These are phyloP conservation scores for Euplagia quadripunctaria DNA, from an alignment of 2,888 invertebrate genomes.

Conservation along the genomic window DNA sequence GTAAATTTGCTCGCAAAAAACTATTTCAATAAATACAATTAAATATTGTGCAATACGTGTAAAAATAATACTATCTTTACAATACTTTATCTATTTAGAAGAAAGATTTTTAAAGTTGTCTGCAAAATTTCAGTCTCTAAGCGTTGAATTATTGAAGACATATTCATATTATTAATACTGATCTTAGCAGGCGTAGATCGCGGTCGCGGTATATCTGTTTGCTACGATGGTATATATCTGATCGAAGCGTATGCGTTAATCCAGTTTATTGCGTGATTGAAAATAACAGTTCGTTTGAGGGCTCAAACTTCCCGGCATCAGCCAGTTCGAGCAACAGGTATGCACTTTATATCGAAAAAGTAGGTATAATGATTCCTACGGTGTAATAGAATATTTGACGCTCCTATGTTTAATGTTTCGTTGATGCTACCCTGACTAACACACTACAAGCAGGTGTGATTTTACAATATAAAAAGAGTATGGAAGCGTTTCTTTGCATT, in stretches of 20 bases:
- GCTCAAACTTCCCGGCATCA: no score
- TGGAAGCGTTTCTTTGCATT: not conserved
- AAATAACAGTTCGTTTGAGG: no score
- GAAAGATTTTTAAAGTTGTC: not conserved
- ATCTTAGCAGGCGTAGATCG: no score
- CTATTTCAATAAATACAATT: conserved; percentile 55
- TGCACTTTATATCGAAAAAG: not conserved
- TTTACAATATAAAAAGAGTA: not conserved
- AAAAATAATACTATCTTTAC: conserved; percentile 15
- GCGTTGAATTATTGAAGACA: not conserved
- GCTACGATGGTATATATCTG: no score
- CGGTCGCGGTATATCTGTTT: not conserved
- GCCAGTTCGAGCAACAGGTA: no score
- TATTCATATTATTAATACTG: not conserved
- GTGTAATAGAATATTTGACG: not conserved
- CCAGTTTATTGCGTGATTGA: not conserved
- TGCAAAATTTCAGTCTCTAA: not conserved
- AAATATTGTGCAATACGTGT: conserved; percentile 45
- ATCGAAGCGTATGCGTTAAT: not conserved
- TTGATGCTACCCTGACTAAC: not conserved
- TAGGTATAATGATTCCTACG: not conserved
- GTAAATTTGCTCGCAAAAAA: conserved; percentile 62
- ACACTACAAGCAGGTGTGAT: not conserved
- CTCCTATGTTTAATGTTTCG: not conserved
- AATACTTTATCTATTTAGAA: not conserved